Conservation (phyloP, 35 echinoderm and acorn worm species). For the Amphiura filiformis region DNA sequence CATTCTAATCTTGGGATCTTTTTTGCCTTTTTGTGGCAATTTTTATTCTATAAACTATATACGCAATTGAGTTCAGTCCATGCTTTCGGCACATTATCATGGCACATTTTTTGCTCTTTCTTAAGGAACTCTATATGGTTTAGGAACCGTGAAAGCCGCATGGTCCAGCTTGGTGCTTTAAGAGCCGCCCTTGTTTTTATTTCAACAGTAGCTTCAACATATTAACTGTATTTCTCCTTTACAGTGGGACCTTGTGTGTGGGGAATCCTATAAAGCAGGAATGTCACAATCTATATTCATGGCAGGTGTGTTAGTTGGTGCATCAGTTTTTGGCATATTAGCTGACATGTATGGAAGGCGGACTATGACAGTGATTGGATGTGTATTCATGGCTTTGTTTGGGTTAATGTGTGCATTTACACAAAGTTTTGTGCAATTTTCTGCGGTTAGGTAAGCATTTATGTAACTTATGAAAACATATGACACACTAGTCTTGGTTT, state of each 20-base stretch:
- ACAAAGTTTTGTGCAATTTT: conserved; percentile 46
- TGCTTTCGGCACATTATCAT: too few relatives aligned
- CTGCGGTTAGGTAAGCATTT: conserved; percentile 64
- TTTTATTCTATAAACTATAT: too few relatives aligned
- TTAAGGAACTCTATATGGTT: too few relatives aligned
- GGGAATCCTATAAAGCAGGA: conserved; percentile 57
- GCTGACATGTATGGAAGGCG: conserved; percentile 71
- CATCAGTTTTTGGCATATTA: conserved; percentile 52
- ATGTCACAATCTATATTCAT: conserved; percentile 71
- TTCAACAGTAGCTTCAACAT: not conserved
- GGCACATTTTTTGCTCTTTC: too few relatives aligned
- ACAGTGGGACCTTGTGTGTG: conserved; percentile 87
- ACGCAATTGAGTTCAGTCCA: too few relatives aligned
- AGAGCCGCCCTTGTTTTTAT: not conserved
- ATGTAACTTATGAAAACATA: not conserved
- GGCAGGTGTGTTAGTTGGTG: conserved; percentile 70
- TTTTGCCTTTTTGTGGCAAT: too few relatives aligned
- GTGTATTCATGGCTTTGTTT: conserved; percentile 40
- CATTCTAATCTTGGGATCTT: too few relatives aligned
- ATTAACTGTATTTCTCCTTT: conserved; percentile 17
- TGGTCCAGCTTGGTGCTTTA: too few relatives aligned
- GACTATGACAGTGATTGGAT: conserved; percentile 34
- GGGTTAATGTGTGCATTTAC: conserved; percentile 46
- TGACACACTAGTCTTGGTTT: not conserved
- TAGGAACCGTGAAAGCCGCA: not conserved